A percentile compares a stretch with the other conserved stretches of the same genome.
phyloP scores from a whole-genome alignment of 2,113 vertebrate species.

The Pelusios castaneus region DNA sequence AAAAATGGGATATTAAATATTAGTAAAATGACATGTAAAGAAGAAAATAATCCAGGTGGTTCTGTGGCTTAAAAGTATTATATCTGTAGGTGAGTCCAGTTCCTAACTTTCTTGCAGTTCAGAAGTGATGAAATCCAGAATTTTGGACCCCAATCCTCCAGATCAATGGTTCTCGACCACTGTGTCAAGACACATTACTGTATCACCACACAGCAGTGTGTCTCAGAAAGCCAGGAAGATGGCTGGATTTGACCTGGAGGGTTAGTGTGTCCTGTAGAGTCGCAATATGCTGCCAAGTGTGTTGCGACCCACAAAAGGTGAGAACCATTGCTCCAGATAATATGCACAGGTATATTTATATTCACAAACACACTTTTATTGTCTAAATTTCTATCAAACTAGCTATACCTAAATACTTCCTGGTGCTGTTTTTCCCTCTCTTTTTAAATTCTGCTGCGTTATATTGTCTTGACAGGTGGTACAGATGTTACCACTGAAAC shows the following conservation, averaged over 20 bases:
- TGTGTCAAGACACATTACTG: too few species aligned
- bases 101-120: not conserved
- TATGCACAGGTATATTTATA: not conserved
- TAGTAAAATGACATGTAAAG: not conserved
- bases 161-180: too few species aligned
- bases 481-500: not conserved
- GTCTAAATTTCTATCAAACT: not conserved
- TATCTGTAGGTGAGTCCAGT: not conserved
- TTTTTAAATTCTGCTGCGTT: not conserved
- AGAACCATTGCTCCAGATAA: too few species aligned
- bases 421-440: accelerated
- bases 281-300: too few species aligned
- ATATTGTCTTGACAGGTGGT: not conserved
- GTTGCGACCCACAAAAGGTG: too few species aligned
- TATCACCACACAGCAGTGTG: too few species aligned
- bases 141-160: not conserved
- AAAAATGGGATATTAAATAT: not conserved
- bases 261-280: too few species aligned
- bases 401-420: not conserved
- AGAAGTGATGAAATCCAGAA: not conserved
- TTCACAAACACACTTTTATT: not conserved
- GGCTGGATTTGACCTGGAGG: too few species aligned
- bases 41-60: not conserved
- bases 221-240: too few species aligned
- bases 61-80: not conserved